Evolutionary conservation across 2,113 vertebrate species (phyloP).

Genomic region (Melanerpes formicivorus): DNA sequence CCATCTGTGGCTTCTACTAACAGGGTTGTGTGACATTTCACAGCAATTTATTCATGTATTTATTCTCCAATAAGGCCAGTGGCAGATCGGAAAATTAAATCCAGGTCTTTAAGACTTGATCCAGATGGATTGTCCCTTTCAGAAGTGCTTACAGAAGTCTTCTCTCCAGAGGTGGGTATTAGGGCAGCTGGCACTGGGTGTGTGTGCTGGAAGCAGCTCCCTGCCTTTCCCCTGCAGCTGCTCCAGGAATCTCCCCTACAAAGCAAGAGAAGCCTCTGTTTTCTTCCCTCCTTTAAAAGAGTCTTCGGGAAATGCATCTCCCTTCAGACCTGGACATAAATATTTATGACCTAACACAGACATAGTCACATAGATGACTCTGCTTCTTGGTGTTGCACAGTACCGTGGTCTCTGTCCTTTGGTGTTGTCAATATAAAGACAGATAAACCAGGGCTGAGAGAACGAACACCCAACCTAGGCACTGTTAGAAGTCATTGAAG

Average conservation of each 20-base stretch:
- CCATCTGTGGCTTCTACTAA: background rate
- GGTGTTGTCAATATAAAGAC: background rate
- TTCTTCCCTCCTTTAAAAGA: background rate
- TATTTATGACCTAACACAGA: background rate
- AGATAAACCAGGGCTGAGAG: background rate
- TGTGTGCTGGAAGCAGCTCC: background rate
- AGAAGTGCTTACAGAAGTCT: background rate
- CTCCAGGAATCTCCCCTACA: background rate
- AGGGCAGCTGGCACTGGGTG: background rate
- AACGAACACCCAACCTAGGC: background rate
- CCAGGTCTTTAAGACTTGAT: background rate
- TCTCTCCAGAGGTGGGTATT: background rate
- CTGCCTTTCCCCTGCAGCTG: background rate
- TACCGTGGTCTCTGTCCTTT: rapidly evolving
- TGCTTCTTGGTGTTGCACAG: background rate
- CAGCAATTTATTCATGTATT: background rate
- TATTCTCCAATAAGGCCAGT: background rate
- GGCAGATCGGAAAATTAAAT: background rate
- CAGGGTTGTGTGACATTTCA: background rate
- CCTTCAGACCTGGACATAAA: background rate
- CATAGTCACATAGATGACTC: background rate
- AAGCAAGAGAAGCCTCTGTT: background rate
- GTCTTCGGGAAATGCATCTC: background rate
- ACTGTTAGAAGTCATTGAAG: background rate
- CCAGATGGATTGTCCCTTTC: background rate